A percentile compares a stretch with the other conserved stretches of the same genome.
phyloP scores from a whole-genome alignment of 1,140 invertebrate genomes.

The Drosophila nasuta region DNA sequence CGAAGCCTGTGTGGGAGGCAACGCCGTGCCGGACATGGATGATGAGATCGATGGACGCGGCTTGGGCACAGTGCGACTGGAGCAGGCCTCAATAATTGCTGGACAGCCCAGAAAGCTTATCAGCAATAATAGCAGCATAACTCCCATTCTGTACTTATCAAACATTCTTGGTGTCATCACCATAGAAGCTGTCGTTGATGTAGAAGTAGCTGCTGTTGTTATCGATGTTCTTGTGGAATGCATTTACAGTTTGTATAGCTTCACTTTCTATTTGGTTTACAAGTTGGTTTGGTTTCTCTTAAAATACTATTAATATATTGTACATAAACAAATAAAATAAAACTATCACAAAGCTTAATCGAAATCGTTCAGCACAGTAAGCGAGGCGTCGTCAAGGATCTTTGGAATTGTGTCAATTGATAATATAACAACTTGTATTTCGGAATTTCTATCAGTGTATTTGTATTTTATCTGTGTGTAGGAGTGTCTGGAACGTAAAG shows the following conservation, averaged over 20 bases:
- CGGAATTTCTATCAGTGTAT: conserved; percentile 19
- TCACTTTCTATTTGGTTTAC: conserved; percentile 38
- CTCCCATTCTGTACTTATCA: conserved; percentile 49
- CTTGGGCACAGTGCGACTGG: conserved; percentile 93
- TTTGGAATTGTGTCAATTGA: conserved; percentile 54
- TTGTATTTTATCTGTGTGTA: conserved; percentile 15
- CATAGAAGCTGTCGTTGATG: conserved; percentile 27
- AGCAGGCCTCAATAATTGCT: conserved; percentile 89
- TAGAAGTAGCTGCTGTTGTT: neutral
- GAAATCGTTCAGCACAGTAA: conserved; percentile 43
- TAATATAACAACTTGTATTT: conserved; percentile 16
- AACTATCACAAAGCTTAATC: conserved; percentile 68
- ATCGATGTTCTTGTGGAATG: conserved; percentile 49
- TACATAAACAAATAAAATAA: conserved; percentile 36
- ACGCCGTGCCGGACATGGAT: conserved; percentile 67
- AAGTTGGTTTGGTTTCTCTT: conserved; percentile 49
- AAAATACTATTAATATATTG: conserved; percentile 41
- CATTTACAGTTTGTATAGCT: conserved; percentile 43
- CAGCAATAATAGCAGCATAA: conserved; percentile 48
- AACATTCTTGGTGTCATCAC: conserved; percentile 36
- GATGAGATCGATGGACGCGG: conserved; percentile 87
- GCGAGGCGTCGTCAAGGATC: conserved; percentile 63
- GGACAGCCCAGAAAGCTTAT: conserved; percentile 56
- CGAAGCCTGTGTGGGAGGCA: conserved; percentile 84
- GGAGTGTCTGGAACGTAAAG: conserved; percentile 54